phyloP scores from a whole-genome alignment of 2,113 vertebrate species.

The Taurulus bubalis region DNA sequence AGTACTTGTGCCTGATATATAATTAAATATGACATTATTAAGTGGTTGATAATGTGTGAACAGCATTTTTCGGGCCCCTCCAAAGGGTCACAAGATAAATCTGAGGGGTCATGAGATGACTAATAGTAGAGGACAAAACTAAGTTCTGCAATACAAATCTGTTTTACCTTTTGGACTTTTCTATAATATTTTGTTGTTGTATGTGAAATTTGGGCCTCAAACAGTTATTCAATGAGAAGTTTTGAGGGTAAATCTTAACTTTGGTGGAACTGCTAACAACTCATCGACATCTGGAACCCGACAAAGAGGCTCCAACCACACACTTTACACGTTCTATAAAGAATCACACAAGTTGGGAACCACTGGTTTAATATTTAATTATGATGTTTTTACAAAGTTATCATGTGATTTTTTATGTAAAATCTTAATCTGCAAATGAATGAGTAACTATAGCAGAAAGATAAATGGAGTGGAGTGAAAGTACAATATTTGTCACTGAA shows the following conservation, averaged over 20 bases:
- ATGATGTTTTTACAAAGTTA: neutral
- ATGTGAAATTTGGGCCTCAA: neutral
- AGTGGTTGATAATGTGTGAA: neutral
- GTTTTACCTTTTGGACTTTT: neutral
- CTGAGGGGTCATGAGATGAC: neutral
- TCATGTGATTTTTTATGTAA: neutral
- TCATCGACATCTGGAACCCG: neutral
- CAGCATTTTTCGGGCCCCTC: neutral
- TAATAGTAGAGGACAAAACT: neutral
- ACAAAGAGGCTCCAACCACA: neutral
- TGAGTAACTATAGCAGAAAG: neutral
- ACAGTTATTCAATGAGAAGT: neutral
- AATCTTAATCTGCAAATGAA: neutral
- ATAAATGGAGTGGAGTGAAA: neutral
- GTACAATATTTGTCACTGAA: neutral
- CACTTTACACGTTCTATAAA: neutral
- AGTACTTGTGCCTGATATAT: neutral
- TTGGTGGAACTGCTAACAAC: neutral
- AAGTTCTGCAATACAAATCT: neutral
- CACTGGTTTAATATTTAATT: conserved; percentile 4
- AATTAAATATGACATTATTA: neutral
- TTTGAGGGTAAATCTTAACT: neutral
- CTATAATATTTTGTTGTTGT: neutral
- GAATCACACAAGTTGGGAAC: neutral
- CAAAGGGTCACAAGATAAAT: neutral